These are phyloP conservation scores for Corynorhinus townsendii DNA, from an alignment of 2,113 vertebrate species.

Conservation along the genomic window DNA sequence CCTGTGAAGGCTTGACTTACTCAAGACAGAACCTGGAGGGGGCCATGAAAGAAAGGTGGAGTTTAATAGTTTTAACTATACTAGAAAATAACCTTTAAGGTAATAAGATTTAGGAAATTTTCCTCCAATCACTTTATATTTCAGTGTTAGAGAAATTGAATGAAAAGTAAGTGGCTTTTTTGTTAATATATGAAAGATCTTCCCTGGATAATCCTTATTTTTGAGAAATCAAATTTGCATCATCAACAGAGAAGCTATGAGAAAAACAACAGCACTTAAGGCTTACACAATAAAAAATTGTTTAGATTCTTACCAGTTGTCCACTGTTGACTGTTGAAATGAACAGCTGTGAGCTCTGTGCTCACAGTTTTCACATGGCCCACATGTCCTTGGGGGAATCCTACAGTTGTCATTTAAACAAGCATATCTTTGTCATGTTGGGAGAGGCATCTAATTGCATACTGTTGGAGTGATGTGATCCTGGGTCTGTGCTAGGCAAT, in stretches of 20 bases:
- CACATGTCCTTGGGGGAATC: conserved; percentile 38
- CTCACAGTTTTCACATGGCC: conserved; percentile 36
- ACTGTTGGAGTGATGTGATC: not conserved
- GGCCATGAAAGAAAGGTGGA: not conserved
- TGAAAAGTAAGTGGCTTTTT: not conserved
- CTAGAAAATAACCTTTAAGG: conserved; percentile 8
- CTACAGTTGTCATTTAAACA: conserved; percentile 59
- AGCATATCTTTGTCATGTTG: conserved; percentile 51
- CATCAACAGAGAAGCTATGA: not conserved
- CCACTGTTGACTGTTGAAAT: conserved; percentile 48
- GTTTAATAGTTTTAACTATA: not conserved
- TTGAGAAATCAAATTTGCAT: conserved; percentile 2
- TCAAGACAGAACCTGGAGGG: not conserved
- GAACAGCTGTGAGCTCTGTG: conserved; percentile 64
- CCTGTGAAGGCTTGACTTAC: not conserved
- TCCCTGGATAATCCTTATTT: not conserved
- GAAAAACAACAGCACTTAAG: conserved; percentile 17
- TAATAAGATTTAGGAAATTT: not conserved
- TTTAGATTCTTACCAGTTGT: conserved; percentile 55
- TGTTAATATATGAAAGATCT: not conserved
- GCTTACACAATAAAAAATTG: conserved; percentile 48
- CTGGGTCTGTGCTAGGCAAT: not conserved
- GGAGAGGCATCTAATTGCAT: conserved; percentile 9
- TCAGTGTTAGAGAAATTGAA: not conserved
- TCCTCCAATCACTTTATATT: not conserved